Evolutionary conservation across 2,797 vertebrate genomes (phyloP).

Genomic region (Periophthalmus magnuspinnatus): DNA sequence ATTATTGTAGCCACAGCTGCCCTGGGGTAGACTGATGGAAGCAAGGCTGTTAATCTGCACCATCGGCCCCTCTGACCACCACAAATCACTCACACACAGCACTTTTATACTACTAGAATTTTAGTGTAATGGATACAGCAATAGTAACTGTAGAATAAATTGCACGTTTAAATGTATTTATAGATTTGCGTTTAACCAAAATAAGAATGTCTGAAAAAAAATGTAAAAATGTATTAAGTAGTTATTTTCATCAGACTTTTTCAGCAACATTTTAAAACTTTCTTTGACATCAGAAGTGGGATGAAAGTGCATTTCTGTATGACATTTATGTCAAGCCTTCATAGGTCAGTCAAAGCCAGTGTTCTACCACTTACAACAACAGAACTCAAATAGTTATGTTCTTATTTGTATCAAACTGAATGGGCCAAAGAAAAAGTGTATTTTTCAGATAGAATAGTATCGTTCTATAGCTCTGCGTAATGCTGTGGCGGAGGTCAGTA

Average conservation of each 20-base stretch:
- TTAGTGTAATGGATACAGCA: no score
- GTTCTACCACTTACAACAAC: background rate
- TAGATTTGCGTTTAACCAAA: no score
- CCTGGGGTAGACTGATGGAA: no score
- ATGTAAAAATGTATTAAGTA: background rate
- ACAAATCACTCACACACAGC: no score
- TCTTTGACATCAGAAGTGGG: background rate
- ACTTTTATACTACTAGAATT: no score
- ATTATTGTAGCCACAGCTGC: no score
- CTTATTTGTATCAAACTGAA: background rate
- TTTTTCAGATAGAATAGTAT: conserved; percentile 3
- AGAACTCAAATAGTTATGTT: background rate
- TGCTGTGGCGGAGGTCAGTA: background rate
- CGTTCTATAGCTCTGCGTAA: background rate
- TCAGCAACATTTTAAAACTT: background rate
- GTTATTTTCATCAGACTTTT: background rate
- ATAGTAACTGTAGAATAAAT: no score
- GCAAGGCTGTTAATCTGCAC: no score
- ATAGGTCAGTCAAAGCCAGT: background rate
- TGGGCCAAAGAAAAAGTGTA: background rate
- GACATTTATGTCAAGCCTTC: background rate
- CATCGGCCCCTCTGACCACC: no score
- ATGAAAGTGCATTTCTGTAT: background rate
- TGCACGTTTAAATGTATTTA: no score
- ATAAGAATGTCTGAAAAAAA: background rate